phyloP scores from a whole-genome alignment of 2,797 vertebrate genomes.

The Brachyalestes nurse region DNA sequence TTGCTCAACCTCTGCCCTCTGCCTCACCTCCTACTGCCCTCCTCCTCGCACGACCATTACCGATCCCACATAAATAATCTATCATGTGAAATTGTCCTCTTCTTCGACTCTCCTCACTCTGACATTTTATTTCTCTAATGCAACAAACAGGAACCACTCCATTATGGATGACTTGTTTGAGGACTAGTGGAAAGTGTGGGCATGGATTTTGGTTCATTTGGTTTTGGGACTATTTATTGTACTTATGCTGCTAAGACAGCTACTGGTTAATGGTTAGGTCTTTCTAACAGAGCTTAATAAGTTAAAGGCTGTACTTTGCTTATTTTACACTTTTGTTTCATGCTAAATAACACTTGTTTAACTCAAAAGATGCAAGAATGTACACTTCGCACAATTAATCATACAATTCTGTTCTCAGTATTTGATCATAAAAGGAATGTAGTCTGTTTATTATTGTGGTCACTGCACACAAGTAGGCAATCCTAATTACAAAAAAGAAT shows the following conservation, averaged over 20 bases:
- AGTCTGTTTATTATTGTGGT: neutral
- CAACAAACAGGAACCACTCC: constrained; percentile 16
- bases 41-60: constrained; percentile 20
- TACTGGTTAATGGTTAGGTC: neutral
- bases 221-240: neutral
- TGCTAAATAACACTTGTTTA: too few relatives aligned
- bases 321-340: neutral
- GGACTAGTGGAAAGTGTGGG: neutral
- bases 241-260: neutral
- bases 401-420: neutral
- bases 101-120: constrained; percentile 2
- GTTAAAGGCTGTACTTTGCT: neutral
- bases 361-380: too few relatives aligned
- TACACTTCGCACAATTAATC: neutral
- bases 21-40: constrained; percentile 21
- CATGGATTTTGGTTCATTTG: neutral
- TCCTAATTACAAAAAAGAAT: neutral
- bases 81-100: constrained; percentile 31
- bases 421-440: neutral
- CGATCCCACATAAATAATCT: constrained; percentile 45
- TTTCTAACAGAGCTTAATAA: neutral
- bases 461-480: neutral
- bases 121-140: neutral
- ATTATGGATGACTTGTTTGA: constrained; percentile 27
- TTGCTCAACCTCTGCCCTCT: constrained; percentile 1